A percentile compares a stretch with the other conserved stretches of the same genome.
These are phyloP conservation scores for Mercenaria mercenaria DNA, from an alignment of 1,140 invertebrate species.

Conservation along the genomic window DNA sequence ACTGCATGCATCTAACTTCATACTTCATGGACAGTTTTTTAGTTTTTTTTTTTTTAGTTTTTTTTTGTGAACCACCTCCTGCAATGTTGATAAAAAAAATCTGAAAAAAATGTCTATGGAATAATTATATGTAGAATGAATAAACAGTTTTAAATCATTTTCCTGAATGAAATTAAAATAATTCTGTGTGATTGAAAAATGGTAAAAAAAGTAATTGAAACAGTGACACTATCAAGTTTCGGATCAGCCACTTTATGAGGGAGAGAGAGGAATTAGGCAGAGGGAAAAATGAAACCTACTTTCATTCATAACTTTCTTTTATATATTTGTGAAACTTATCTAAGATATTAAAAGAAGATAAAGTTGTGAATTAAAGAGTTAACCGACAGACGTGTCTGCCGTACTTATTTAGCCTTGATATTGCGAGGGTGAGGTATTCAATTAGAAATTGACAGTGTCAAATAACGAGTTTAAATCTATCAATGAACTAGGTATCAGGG, in stretches of 20 bases:
- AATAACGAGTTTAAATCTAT: conserved; percentile 27
- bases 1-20: too few relatives aligned
- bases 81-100: too few relatives aligned
- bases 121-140: not conserved
- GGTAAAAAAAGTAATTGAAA: not conserved
- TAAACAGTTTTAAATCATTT: not conserved
- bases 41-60: too few relatives aligned
- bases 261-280: not conserved
- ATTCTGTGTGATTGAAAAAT: not conserved
- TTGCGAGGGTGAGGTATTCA: conserved; percentile 35
- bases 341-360: conserved; percentile 48
- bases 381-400: not conserved
- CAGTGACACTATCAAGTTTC: conserved; percentile 44
- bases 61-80: too few relatives aligned
- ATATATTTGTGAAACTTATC: conserved; percentile 29
- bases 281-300: not conserved
- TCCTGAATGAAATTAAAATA: not conserved
- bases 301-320: conserved; percentile 41
- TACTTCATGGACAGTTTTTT: too few relatives aligned
- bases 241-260: conserved; percentile 11
- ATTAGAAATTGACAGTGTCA: conserved; percentile 63
- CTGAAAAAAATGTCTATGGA: too few relatives aligned
- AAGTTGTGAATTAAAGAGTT: conserved; percentile 40
- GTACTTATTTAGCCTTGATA: conserved; percentile 50
- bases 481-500: conserved; percentile 8